Evolutionary conservation across 53 echinoderm and acorn worm species (phyloP), one percentile per base, ranked within the genome.

Genomic region (Paelopatides confundens): DNA sequence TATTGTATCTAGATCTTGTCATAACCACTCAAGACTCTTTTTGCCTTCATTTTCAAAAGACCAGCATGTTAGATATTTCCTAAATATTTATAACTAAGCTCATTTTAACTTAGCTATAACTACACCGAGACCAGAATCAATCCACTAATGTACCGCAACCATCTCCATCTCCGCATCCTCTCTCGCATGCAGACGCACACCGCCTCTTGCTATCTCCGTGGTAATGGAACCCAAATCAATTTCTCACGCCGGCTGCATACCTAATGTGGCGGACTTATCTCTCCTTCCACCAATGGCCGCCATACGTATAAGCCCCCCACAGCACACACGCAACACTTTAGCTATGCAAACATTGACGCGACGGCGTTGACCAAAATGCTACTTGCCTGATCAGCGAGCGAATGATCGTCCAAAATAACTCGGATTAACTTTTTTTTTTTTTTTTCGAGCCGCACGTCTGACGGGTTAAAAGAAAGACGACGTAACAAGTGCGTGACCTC

Each of bases 401-500:
- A 37, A 79, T 51, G 51, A 79, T 79, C 79, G 51, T 5, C 18
- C 26, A 79, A 49, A 48, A 31, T 79, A 79, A 79, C 52, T 79
- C 24, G 71, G 12, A 33, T 28, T 36, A 24, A 23, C 35, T 33
- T 35, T 36, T 24, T 24, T 33, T n/a, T n/a, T n/a, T n/a, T n/a
- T n/a, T n/a, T n/a, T n/a, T n/a, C n/a, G n/a, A n/a, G n/a, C n/a
- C n/a, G n/a, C n/a, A n/a, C n/a, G n/a, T n/a, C n/a, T n/a, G n/a
- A n/a, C n/a, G n/a, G n/a, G n/a, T n/a, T 11, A 9, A 30, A 1
- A 0, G 26, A 8, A 76, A 76, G 43, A 43, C n/a, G 43, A 46
- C 24, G 77, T 76, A 48, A 76, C 43, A 76, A 46, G 77, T 76
- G 77, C 68, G 68, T 68, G 68, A 68, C 68, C 68, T 68, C 68